A percentile compares a stretch with the other conserved stretches of the same genome.
Conservation (phyloP, 2,888 invertebrate species). For the Andrena chrysosceles region DNA sequence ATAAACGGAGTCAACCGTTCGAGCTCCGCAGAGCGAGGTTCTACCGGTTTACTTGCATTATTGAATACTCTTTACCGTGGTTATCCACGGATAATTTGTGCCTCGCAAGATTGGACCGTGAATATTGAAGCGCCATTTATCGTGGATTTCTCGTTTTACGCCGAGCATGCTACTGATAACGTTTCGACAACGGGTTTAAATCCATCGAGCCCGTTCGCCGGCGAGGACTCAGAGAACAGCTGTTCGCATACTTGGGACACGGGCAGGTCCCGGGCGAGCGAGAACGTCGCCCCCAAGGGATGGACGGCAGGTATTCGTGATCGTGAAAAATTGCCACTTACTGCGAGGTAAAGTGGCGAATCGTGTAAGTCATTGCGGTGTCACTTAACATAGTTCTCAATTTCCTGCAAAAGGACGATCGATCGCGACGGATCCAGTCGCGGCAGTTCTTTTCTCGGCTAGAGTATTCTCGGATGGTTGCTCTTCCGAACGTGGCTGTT, state of each 20-base stretch:
- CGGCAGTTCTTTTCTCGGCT: too few relatives aligned
- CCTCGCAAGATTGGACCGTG: constrained; percentile 52
- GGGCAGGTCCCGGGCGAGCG: neutral
- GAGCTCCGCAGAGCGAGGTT: constrained; percentile 42
- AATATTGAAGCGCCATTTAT: constrained; percentile 53
- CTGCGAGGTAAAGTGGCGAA: neutral
- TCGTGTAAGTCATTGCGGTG: constrained; percentile 1
- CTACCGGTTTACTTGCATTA: constrained; percentile 58
- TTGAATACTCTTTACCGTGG: constrained; percentile 59
- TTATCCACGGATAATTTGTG: constrained; percentile 60
- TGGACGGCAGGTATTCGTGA: neutral
- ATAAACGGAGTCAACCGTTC: constrained; percentile 53
- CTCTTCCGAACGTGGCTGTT: too few relatives aligned
- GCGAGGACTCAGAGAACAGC: neutral
- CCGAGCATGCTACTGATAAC: neutral
- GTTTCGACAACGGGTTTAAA: neutral
- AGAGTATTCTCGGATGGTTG: too few relatives aligned
- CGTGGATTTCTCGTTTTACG: constrained; percentile 17
- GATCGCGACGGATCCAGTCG: neutral
- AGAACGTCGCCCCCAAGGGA: neutral
- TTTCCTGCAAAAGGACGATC: neutral
- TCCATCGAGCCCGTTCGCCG: neutral
- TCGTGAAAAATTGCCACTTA: constrained; percentile 3
- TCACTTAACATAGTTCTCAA: neutral
- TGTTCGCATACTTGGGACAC: neutral